Base-by-base conservation (phyloP, 2,113 vertebrate genomes). In the Labrus mixtus region DNA sequence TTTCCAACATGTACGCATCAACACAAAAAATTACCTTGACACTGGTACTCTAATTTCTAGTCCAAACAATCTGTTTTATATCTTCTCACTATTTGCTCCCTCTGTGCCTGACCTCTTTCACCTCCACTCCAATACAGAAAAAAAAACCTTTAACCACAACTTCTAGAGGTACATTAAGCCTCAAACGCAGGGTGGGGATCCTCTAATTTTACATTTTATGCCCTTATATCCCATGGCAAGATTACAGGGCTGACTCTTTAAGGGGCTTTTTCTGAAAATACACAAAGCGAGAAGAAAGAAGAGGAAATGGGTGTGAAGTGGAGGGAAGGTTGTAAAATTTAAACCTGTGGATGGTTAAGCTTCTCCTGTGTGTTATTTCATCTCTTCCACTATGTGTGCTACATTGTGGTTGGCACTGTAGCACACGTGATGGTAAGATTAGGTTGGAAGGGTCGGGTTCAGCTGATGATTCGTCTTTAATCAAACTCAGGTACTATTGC, bases 171-270 rank as follows among this genome's bases (percentile, higher is more conserved):
- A 60, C 57, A 81, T 53, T 72, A 53, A 76, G 13, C 59, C 37
- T 56, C 41, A 69, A 60, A 67, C 11, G 12, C 62, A 29, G 41
- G 56, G 10, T 11, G 29, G 56, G 23, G 43, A 10, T 39, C 74
- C 37, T 70, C 39, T 78, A 56, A 83, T 77, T 70, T 16, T 39
- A 73, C 12, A 15, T 74, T 37, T 61, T 41, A 66, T 37, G 8
- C 29, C 36, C 17, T 33, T 33, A 16, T 61, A 68, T 68, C 54
- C 57, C 22, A 46, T 20, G 48, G 25, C 45, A 41, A 51, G 55
- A 79, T 87, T 84, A 84, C 74, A 83, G 77, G 76, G 17, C 6
- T 2, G 15, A 2, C 48, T 17, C 11, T 68, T 75, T 67, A 16
- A 68, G 37, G 58, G 50, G 33, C 33, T 43, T 57, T 36, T 54